Conservation (phyloP, 2,113 vertebrate species). For the Xyrauchen texanus region DNA sequence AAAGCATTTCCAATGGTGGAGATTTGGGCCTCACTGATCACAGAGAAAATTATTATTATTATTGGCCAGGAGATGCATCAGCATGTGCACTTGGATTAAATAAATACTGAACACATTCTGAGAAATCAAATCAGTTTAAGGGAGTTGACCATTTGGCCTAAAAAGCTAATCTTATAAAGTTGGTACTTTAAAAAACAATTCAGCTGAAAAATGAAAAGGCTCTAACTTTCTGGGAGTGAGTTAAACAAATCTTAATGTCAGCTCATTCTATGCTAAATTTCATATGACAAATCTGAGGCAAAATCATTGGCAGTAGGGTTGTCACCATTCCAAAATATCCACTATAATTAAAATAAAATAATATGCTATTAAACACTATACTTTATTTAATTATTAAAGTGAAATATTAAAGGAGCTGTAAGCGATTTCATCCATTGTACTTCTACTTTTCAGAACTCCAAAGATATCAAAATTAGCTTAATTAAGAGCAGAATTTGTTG, state of each 20-base stretch:
- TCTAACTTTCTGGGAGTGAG: background rate
- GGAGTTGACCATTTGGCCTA: background rate
- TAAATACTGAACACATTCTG: constrained; percentile 1
- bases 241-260: constrained; percentile 62
- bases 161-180: constrained; percentile 14
- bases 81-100: too few relatives aligned
- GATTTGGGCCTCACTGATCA: constrained; percentile 60
- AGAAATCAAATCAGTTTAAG: constrained; percentile 4
- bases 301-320: background rate
- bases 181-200: constrained; percentile 42
- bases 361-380: too few relatives aligned
- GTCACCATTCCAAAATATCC: too few relatives aligned
- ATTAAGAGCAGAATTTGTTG: too few relatives aligned
- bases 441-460: too few relatives aligned
- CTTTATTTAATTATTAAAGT: too few relatives aligned
- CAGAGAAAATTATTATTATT: constrained; percentile 25
- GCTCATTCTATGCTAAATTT: constrained; percentile 70
- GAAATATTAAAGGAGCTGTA: too few relatives aligned
- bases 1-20: constrained; percentile 65
- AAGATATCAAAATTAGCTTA: too few relatives aligned
- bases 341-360: too few relatives aligned
- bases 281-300: background rate
- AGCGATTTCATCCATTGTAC: too few relatives aligned
- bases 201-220: constrained; percentile 28
- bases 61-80: constrained; percentile 30